Conservation (phyloP, 2,113 vertebrate species). For the Cromileptes altivelis region DNA sequence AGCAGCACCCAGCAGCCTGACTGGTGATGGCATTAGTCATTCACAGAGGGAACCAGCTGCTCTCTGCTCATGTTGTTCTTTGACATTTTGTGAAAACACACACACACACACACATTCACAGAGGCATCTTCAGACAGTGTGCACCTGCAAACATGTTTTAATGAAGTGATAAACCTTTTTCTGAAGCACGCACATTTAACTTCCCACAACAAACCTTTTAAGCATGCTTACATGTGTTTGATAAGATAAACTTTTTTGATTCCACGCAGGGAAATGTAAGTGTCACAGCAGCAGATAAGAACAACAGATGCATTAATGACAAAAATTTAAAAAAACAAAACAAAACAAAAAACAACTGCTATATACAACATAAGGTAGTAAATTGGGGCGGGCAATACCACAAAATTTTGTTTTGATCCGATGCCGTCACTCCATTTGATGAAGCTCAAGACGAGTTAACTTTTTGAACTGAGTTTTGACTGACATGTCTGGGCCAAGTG, state of each 20-base stretch:
- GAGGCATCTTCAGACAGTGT: neutral
- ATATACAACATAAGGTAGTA: too few relatives aligned
- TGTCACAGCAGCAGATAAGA: neutral
- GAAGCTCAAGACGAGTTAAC: too few relatives aligned
- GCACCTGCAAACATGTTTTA: neutral
- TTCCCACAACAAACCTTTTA: neutral
- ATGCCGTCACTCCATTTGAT: too few relatives aligned
- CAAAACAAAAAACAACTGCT: too few relatives aligned
- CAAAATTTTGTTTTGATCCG: too few relatives aligned
- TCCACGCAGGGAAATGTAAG: neutral
- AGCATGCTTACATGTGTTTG: neutral
- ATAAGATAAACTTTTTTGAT: neutral
- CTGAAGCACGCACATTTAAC: neutral
- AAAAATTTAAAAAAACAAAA: too few relatives aligned
- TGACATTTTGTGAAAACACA: conserved; percentile 36
- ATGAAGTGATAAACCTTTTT: neutral
- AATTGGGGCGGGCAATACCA: too few relatives aligned
- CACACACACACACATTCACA: neutral
- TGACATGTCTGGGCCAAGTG: too few relatives aligned
- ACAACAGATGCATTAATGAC: too few relatives aligned
- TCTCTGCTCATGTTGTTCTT: conserved; percentile 25
- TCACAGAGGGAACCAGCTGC: conserved; percentile 33
- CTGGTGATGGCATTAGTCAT: conserved; percentile 22
- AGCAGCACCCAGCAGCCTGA: conserved; percentile 16
- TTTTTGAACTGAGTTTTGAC: too few relatives aligned